A percentile compares a stretch with the other conserved stretches of the same genome.
Evolutionary conservation across 2,888 invertebrate genomes (phyloP).

Genomic region (Chloromyia formosa): DNA sequence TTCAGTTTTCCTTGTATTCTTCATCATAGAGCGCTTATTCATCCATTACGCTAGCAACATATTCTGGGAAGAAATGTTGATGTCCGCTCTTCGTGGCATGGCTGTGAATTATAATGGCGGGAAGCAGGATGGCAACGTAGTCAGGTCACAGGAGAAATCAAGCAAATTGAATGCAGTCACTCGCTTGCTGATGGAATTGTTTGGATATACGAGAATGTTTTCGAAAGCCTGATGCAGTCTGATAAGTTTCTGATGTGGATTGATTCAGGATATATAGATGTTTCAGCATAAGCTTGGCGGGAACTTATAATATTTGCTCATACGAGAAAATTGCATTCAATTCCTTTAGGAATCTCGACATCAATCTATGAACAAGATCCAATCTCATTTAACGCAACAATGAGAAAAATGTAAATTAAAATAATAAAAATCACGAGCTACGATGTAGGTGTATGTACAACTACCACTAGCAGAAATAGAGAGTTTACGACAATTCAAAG

Average conservation of each 20-base stretch:
- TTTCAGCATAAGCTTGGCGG: too few relatives aligned
- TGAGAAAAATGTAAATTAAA: conserved; percentile 23
- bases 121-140: background rate
- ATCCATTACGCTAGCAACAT: conserved; percentile 23
- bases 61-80: background rate
- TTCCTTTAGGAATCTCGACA: too few relatives aligned
- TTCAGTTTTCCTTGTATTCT: background rate
- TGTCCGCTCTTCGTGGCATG: conserved; percentile 4
- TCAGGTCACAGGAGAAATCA: conserved; percentile 43
- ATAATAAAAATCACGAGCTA: conserved; percentile 24
- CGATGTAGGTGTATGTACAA: background rate
- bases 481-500: background rate
- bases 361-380: too few relatives aligned
- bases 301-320: too few relatives aligned
- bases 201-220: background rate
- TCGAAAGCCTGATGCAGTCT: background rate
- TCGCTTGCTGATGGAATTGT: conserved; percentile 33
- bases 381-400: conserved; percentile 9
- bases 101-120: conserved; percentile 33
- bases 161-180: conserved; percentile 40
- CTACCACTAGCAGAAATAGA: background rate
- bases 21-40: conserved; percentile 29
- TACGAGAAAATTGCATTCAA: too few relatives aligned
- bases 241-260: too few relatives aligned
- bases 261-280: too few relatives aligned